phyloP scores from a whole-genome alignment of 2,113 vertebrate genomes.

The Pipra filicauda region DNA sequence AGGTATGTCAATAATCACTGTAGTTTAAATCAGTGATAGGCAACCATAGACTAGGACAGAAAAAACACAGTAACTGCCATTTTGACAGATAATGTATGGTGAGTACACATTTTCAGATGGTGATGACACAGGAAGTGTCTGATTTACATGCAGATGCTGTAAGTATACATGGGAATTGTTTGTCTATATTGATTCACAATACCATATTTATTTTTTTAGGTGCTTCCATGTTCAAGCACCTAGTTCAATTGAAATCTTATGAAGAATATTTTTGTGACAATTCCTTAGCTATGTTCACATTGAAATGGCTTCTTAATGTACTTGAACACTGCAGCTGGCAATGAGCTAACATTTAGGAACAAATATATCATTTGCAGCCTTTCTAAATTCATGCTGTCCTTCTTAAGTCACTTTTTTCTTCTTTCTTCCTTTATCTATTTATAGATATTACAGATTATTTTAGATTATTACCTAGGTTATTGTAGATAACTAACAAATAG shows the following conservation, averaged over 20 bases:
- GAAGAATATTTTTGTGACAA: not conserved
- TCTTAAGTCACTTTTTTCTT: not conserved
- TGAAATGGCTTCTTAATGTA: not conserved
- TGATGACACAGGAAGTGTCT: not conserved
- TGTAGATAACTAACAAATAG: not conserved
- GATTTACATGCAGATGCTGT: not conserved
- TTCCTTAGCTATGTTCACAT: not conserved
- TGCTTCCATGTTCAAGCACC: not conserved
- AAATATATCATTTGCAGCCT: not conserved
- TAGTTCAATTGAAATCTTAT: not conserved
- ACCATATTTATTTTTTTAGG: not conserved
- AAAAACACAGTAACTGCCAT: not conserved
- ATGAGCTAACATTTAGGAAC: not conserved
- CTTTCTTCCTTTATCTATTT: not conserved
- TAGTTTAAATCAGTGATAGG: not conserved
- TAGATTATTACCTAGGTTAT: not conserved
- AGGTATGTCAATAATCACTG: not conserved
- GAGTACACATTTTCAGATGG: not conserved
- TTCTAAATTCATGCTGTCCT: not conserved
- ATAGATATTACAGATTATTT: not conserved
- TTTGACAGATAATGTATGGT: not conserved
- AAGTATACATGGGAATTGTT: not conserved
- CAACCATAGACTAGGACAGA: not conserved
- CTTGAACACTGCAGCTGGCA: not conserved
- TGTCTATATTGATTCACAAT: not conserved